Percentiles rank a stretch among this genome's conserved stretches.
These are phyloP conservation scores for Manis javanica DNA, from an alignment of 2,797 vertebrate genomes.

Conservation along the genomic window DNA sequence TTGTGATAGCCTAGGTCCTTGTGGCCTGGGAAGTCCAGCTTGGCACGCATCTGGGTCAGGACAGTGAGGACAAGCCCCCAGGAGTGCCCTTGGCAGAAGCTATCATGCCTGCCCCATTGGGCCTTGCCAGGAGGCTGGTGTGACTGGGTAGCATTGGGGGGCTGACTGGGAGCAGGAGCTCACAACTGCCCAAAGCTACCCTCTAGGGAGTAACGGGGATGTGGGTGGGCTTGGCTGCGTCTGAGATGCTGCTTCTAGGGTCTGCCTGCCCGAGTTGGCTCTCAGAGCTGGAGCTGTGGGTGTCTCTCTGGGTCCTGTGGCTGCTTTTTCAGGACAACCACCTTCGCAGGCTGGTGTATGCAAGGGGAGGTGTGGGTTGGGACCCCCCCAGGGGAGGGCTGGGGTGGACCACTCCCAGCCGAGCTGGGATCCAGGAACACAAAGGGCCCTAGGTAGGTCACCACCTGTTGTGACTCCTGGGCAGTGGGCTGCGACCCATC, in stretches of 20 bases:
- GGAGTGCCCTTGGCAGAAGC: neutral
- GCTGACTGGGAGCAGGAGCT: neutral
- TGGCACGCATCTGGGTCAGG: rapidly evolving
- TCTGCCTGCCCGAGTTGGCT: neutral
- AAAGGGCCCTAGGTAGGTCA: rapidly evolving
- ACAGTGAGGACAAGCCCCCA: rapidly evolving
- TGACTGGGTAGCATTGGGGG: neutral
- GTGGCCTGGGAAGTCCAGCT: neutral
- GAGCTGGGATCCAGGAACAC: neutral
- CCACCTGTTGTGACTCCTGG: neutral
- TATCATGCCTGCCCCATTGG: neutral
- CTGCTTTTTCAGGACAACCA: rapidly evolving
- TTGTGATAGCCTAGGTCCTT: rapidly evolving
- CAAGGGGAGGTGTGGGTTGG: no score
- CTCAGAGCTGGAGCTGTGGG: rapidly evolving
- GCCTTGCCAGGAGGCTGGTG: neutral
- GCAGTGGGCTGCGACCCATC: no score
- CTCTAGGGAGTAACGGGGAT: neutral
- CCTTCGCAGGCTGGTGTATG: neutral
- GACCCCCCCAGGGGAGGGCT: no score
- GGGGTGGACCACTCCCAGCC: no score
- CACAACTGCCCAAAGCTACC: rapidly evolving
- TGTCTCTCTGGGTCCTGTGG: neutral
- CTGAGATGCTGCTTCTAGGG: neutral
- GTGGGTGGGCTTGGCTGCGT: neutral